These are phyloP conservation scores for Microcebus ravelobensis DNA, from an alignment of 2,113 vertebrate genomes.

Conservation along the genomic window DNA sequence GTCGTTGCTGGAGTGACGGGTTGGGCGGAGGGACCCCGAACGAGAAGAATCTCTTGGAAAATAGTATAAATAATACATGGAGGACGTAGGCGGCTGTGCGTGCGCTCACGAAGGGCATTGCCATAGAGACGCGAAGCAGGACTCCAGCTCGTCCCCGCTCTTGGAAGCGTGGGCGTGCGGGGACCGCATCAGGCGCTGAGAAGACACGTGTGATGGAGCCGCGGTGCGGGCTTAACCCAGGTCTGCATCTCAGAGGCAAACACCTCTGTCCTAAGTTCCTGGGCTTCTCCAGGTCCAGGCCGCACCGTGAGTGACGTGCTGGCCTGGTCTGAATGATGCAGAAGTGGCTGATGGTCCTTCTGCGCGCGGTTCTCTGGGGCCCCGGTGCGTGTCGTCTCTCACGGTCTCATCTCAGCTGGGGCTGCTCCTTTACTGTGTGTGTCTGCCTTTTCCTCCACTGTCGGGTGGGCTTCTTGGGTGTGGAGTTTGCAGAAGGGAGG, in stretches of 20 bases:
- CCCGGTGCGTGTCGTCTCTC: too few species aligned
- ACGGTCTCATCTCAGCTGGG: neutral
- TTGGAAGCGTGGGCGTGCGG: too few species aligned
- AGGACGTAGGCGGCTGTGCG: too few species aligned
- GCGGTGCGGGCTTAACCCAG: rapidly evolving
- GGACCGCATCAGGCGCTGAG: rapidly evolving
- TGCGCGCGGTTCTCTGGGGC: neutral
- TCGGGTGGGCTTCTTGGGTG: neutral
- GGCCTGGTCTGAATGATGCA: neutral
- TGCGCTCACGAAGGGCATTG: neutral
- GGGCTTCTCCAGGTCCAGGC: neutral
- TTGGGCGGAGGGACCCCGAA: neutral
- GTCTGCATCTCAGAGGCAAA: rapidly evolving
- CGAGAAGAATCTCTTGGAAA: neutral
- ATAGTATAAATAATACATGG: rapidly evolving
- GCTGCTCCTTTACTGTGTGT: neutral
- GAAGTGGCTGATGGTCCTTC: rapidly evolving
- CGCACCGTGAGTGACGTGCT: too few species aligned
- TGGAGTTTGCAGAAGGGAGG: neutral
- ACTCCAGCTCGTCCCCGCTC: rapidly evolving
- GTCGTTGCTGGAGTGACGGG: rapidly evolving
- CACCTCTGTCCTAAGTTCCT: neutral
- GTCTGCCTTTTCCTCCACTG: neutral
- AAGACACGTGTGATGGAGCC: rapidly evolving
- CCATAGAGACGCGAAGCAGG: rapidly evolving